Base-by-base conservation (phyloP, 2,888 invertebrate genomes). In the Stenolophus ochropezus region DNA sequence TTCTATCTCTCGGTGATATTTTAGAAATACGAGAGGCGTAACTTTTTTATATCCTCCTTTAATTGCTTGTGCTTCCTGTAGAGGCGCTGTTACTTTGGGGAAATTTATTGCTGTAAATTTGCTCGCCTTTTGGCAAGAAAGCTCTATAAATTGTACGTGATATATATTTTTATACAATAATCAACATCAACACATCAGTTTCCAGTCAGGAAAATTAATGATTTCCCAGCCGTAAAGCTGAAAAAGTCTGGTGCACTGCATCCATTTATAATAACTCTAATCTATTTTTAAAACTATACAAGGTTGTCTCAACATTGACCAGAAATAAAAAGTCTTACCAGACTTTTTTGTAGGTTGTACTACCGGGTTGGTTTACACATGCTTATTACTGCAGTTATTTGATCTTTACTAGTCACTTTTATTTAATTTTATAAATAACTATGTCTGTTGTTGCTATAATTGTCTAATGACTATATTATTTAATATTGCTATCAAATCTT, bases 41-140 rank as follows among this genome's bases (percentile, higher is more conserved):
- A 23, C 23, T 25, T 61, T 56, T 61, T 25, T n/a, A 5, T 23
- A n/a, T 61, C 61, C n/a, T 61, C 61, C n/a, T 61, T 61, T 61
- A 61, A 61, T 61, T 61, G 61, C 25, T 14, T 23, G 61, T 25
- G 14, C 61, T 25, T 61, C 25, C 61, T 61, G 25, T 11, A 14
- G 25, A 61, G 25, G 14, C 23, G 14, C 23, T n/a, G 14, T 5
- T 61, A 61, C 23, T 61, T 61, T 61, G 23, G 5, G 25, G 5
- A 61, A 61, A 61, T 25, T 56, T 56, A 56, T 56, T 8, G 23
- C 61, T 61, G 3, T 21, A 23, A 23, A 61, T 25, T 23, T 61
- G 14, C 25, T 61, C 25, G 61, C 25, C 14, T 51, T 61, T 61
- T 61, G 61, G 25, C 61, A 4, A 25, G 61, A 25, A 14, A 61